Evolutionary conservation across 2,888 invertebrate species (phyloP).

Genomic region (Ephialtes manifestator): DNA sequence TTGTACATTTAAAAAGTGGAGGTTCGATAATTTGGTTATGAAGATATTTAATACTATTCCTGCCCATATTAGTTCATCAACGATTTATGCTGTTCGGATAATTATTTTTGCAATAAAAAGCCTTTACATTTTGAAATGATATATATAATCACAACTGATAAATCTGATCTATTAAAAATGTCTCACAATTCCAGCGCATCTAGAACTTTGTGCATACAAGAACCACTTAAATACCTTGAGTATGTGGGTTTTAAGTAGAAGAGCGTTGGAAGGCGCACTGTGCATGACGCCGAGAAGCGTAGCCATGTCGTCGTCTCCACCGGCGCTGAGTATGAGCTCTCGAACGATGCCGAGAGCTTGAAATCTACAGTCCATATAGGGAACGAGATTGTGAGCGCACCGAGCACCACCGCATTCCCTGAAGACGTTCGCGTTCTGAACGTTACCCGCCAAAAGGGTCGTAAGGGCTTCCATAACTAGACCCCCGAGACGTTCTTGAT

Average conservation of each 20-base stretch:
- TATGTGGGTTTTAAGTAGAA: conserved; percentile 96
- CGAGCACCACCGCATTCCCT: conserved; percentile 97
- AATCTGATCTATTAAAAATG: too few relatives aligned
- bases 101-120: too few relatives aligned
- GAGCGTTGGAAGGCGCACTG: conserved; percentile 93
- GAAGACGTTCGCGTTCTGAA: conserved; percentile 96
- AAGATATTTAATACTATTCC: too few relatives aligned
- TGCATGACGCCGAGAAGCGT: conserved; percentile 97
- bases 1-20: too few relatives aligned
- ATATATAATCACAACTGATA: too few relatives aligned
- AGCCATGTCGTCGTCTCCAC: conserved; percentile 98
- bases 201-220: background rate
- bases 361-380: conserved; percentile 93
- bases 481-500: conserved; percentile 93
- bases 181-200: too few relatives aligned
- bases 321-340: conserved; percentile 95
- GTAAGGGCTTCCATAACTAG: conserved; percentile 96
- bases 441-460: conserved; percentile 93
- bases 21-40: too few relatives aligned
- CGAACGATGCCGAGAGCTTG: conserved; percentile 95
- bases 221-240: conserved; percentile 88
- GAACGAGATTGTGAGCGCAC: conserved; percentile 95
- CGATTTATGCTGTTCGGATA: too few relatives aligned
- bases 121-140: too few relatives aligned
- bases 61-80: too few relatives aligned